Evolutionary conservation across 2,888 invertebrate genomes (phyloP).

Genomic region (Agrilus biguttatus): DNA sequence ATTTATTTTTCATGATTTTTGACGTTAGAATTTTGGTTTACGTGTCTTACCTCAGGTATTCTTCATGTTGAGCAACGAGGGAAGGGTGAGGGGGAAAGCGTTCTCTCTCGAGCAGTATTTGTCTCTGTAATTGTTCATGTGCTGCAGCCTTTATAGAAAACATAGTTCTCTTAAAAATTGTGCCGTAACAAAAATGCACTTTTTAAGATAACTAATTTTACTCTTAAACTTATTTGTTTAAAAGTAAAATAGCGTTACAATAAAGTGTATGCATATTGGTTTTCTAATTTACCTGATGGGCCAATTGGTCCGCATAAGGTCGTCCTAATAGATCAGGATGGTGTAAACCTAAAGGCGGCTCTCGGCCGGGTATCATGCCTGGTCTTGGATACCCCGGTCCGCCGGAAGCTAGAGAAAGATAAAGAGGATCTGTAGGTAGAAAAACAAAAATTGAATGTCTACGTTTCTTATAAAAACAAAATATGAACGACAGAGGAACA

Average conservation of each 20-base stretch:
- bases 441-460: no score
- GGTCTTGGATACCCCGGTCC: conserved; percentile 45
- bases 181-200: no score
- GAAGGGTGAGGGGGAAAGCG: conserved; percentile 50
- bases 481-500: neutral
- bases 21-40: no score
- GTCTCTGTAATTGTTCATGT: conserved; percentile 75
- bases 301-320: conserved; percentile 69
- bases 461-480: neutral
- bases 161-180: no score
- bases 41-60: conserved; percentile 41
- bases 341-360: conserved; percentile 50
- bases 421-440: no score
- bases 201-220: no score
- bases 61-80: conserved; percentile 51
- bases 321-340: conserved; percentile 67
- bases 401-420: conserved; percentile 29
- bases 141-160: conserved; percentile 48
- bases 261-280: no score
- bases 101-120: conserved; percentile 71
- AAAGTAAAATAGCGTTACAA: no score
- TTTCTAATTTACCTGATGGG: conserved; percentile 36
- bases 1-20: no score
- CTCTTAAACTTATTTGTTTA: no score
- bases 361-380: conserved; percentile 41